Evolutionary conservation across 2,113 vertebrate species (phyloP).

Genomic region (Siphamia tubifer): DNA sequence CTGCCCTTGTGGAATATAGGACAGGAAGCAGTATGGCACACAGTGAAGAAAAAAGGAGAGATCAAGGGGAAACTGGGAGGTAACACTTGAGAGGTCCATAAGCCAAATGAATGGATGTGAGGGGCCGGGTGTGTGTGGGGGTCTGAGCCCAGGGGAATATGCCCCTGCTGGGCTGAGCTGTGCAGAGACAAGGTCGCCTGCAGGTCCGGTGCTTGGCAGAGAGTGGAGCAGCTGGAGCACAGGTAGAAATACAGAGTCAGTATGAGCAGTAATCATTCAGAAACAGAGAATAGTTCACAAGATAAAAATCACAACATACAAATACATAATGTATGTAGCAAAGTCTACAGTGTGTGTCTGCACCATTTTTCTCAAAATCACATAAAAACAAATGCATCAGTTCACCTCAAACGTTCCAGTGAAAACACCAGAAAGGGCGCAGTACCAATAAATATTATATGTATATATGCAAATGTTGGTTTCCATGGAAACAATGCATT

Average conservation of each 20-base stretch:
- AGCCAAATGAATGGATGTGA: constrained; percentile 53
- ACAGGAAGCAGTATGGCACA: not conserved
- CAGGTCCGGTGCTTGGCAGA: constrained; percentile 68
- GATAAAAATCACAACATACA: not conserved
- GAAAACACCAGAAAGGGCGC: not conserved
- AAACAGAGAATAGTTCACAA: constrained; percentile 39
- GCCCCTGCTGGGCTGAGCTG: constrained; percentile 67
- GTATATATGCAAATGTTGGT: constrained; percentile 9
- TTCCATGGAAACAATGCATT: constrained; percentile 4
- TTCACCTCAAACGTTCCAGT: not conserved
- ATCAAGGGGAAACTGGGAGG: constrained; percentile 20
- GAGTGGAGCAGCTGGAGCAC: constrained; percentile 71
- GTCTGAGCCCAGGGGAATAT: constrained; percentile 69
- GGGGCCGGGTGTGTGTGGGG: constrained; percentile 56
- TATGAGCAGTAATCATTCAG: constrained; percentile 51
- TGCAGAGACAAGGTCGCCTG: constrained; percentile 67
- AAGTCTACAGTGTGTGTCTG: constrained; percentile 54
- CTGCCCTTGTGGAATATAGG: constrained; percentile 8
- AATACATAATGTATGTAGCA: constrained; percentile 2
- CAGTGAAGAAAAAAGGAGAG: constrained; percentile 5
- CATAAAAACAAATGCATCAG: constrained; percentile 74
- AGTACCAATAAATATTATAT: constrained; percentile 7
- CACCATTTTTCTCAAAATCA: constrained; percentile 81
- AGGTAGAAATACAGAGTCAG: constrained; percentile 77
- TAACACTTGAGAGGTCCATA: constrained; percentile 36